Base-by-base conservation (phyloP, 35 echinoderm and acorn worm genomes). In the Lytechinus variegatus region DNA sequence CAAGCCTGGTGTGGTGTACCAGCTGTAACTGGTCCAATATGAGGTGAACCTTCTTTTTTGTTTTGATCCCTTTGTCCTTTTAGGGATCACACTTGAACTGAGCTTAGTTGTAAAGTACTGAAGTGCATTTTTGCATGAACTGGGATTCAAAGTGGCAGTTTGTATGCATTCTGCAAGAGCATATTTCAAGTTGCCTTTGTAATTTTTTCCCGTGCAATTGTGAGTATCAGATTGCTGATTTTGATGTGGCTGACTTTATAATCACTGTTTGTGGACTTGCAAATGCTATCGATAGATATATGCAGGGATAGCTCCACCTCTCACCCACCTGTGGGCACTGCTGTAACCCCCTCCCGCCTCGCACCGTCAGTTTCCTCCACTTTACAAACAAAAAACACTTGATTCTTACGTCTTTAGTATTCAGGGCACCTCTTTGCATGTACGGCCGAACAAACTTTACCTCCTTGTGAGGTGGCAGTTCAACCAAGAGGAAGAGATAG, bases 331-430 rank as follows among this genome's bases (percentile, higher is more conserved):
- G 66, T 19, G 21, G 66, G n/a, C 66, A 19, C 19, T 79, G 19
- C 66, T 5, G 21, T 79, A 1, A 79, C 12, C 16, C 57, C 66
- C 66, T 24, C 66, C 19, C 6, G 66, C 66, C 66, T 24, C 16
- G n/a, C n/a, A 19, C 66, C 66, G 3, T 79, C 66, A 79, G 19
- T 90, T 54, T 53, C 52, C 27, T 52, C 52, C 88, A 90, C 88
- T 90, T 54, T 54, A 90, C 52, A 90, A 90, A 90, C 88, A 90
- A 90, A 90, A 90, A 90, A 90, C 88, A 90, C 88, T 90, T 90
- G 88, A 90, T 90, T 44, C 88, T 54, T 21, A 90, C 88, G 28
- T 90, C 28, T 4, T 90, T 52, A 21, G 52, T 52, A 90, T 90
- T 90, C 88, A 44, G 52, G 52, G 52, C 88, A 44, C 8, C 52